Evolutionary conservation across 2,113 vertebrate genomes (phyloP).

Genomic region (Procavia capensis): DNA sequence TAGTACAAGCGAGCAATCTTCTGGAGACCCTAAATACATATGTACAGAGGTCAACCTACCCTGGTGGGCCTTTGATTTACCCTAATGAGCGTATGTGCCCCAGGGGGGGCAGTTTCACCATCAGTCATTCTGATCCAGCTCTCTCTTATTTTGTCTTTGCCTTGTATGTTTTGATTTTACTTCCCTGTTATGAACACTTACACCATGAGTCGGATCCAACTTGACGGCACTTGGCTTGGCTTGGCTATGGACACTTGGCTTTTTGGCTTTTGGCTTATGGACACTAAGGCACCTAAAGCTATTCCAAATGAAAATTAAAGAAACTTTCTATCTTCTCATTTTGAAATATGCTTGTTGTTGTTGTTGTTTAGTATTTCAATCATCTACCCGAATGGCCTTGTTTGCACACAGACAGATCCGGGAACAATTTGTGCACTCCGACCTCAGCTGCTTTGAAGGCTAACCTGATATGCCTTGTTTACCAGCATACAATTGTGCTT

Average conservation of each 20-base stretch:
- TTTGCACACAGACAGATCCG: background rate
- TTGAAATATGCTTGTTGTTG: background rate
- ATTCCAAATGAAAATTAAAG: background rate
- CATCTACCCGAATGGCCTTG: background rate
- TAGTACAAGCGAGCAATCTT: background rate
- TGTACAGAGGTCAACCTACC: background rate
- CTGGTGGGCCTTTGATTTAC: background rate
- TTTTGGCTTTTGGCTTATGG: background rate
- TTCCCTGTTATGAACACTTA: no score
- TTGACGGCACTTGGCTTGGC: no score
- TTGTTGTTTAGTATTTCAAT: background rate
- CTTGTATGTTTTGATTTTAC: no score
- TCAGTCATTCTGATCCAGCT: background rate
- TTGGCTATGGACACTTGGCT: background rate
- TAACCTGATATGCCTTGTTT: background rate
- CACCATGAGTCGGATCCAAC: no score
- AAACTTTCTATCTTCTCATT: constrained; percentile 22
- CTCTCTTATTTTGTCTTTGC: no score
- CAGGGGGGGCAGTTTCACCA: background rate
- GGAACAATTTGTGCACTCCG: background rate
- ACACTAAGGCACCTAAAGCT: background rate
- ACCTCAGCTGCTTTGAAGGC: constrained; percentile 25
- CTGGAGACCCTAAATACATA: background rate
- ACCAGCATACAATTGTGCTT: background rate
- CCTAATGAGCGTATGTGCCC: background rate